Conservation (phyloP, 1,140 invertebrate genomes). For the Planococcus citri region DNA sequence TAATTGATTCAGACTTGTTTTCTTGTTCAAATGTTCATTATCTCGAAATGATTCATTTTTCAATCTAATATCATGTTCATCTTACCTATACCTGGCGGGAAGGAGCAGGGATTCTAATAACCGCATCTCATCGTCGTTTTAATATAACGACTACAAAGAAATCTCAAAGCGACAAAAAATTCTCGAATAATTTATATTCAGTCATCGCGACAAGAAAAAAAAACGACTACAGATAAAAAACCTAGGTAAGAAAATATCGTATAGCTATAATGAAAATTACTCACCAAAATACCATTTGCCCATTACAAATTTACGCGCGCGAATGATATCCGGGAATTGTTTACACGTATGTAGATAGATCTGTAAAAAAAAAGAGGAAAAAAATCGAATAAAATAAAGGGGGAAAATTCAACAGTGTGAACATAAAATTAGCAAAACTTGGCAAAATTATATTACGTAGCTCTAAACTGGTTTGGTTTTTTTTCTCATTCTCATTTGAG, state of each 20-base stretch:
- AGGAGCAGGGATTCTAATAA: too few relatives aligned
- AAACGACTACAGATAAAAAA: too few relatives aligned
- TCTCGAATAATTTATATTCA: too few relatives aligned
- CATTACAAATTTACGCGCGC: background rate
- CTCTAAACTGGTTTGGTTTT: background rate
- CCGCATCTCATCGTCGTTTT: too few relatives aligned
- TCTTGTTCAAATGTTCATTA: background rate
- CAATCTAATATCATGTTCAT: too few relatives aligned
- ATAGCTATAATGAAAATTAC: background rate
- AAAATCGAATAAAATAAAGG: too few relatives aligned
- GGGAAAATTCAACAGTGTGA: background rate
- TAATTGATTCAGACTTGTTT: slow-evolving; percentile 1
- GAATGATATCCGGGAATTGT: slow-evolving; percentile 2
- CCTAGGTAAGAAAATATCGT: too few relatives aligned
- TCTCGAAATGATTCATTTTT: background rate
- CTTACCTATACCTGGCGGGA: too few relatives aligned
- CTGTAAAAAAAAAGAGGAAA: background rate
- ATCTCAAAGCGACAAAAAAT: too few relatives aligned
- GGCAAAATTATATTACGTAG: background rate
- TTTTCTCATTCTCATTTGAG: background rate
- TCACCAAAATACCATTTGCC: slow-evolving; percentile 6
- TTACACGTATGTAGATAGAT: background rate
- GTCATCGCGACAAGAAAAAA: too few relatives aligned
- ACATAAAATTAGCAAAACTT: background rate
- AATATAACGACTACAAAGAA: too few relatives aligned